Evolutionary conservation across 2,113 vertebrate species (phyloP).

Genomic region (Crotalus horridus): DNA sequence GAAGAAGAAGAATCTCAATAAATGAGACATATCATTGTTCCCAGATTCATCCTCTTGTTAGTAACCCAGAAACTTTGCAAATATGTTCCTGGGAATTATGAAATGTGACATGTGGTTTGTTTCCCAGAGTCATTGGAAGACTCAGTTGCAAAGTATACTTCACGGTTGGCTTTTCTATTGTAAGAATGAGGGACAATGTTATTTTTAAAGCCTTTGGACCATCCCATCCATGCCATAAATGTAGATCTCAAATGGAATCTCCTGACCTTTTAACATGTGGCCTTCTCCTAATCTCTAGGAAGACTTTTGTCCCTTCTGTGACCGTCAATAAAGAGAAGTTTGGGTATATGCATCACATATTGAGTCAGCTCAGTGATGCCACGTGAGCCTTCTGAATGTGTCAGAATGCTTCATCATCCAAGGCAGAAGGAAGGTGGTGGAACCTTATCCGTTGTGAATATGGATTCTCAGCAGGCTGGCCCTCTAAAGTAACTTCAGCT

Average conservation of each 20-base stretch:
- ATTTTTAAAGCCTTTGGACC: not conserved
- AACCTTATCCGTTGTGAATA: rapidly evolving
- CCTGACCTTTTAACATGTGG: not conserved
- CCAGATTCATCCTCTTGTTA: not conserved
- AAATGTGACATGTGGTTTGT: not conserved
- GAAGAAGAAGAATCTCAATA: not conserved
- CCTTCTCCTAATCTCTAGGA: not conserved
- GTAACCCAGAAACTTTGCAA: not conserved
- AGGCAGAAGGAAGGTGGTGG: not conserved
- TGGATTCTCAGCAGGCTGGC: not conserved
- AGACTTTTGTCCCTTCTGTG: conserved; percentile 2
- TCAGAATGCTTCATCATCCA: rapidly evolving
- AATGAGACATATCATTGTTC: not conserved
- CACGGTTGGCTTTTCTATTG: not conserved
- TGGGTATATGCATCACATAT: no score
- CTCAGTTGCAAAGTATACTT: not conserved
- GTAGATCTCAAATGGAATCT: not conserved
- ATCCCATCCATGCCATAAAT: not conserved
- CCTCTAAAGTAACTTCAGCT: not conserved
- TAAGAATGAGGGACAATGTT: not conserved
- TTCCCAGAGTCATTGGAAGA: not conserved
- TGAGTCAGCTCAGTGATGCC: not conserved
- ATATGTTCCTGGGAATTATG: not conserved
- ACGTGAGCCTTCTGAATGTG: rapidly evolving
- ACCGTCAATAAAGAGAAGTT: not conserved